Conservation (phyloP, 2,113 vertebrate species). For the Pseudorasbora parva region DNA sequence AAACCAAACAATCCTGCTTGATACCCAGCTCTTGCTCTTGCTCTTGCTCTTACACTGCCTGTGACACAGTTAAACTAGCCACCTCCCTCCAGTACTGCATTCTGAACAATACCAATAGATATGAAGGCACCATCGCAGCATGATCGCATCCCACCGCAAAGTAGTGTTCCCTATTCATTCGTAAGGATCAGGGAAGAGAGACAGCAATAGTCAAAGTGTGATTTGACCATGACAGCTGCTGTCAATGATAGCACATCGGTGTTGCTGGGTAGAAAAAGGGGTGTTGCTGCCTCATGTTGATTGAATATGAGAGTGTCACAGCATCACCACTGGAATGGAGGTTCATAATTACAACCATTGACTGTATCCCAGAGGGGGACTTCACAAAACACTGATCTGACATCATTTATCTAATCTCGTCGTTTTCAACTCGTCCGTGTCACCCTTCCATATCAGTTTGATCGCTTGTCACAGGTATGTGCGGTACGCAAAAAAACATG, state of each 20-base stretch:
- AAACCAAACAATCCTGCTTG: background rate
- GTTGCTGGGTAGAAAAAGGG: constrained; percentile 63
- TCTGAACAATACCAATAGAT: background rate
- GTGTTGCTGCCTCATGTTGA: constrained; percentile 60
- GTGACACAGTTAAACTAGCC: constrained; percentile 34
- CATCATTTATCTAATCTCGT: constrained; percentile 23
- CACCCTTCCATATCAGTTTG: background rate
- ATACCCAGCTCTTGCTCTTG: background rate
- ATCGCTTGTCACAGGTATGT: background rate
- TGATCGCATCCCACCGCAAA: constrained; percentile 2
- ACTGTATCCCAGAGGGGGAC: constrained; percentile 39
- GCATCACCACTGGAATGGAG: constrained; percentile 49
- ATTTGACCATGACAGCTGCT: constrained; percentile 61
- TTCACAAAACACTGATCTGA: constrained; percentile 33
- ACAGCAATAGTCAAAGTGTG: constrained; percentile 50
- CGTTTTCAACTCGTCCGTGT: background rate
- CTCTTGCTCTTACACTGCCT: background rate
- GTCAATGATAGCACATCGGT: constrained; percentile 57
- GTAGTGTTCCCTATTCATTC: constrained; percentile 11
- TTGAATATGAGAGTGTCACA: constrained; percentile 57
- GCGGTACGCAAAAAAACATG: background rate
- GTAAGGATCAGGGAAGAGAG: constrained; percentile 45
- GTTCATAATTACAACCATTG: constrained; percentile 39
- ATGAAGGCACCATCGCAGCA: constrained; percentile 5
- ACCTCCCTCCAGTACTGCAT: constrained; percentile 29